Conservation (phyloP, 2,113 vertebrate genomes). For the Euleptes europaea region DNA sequence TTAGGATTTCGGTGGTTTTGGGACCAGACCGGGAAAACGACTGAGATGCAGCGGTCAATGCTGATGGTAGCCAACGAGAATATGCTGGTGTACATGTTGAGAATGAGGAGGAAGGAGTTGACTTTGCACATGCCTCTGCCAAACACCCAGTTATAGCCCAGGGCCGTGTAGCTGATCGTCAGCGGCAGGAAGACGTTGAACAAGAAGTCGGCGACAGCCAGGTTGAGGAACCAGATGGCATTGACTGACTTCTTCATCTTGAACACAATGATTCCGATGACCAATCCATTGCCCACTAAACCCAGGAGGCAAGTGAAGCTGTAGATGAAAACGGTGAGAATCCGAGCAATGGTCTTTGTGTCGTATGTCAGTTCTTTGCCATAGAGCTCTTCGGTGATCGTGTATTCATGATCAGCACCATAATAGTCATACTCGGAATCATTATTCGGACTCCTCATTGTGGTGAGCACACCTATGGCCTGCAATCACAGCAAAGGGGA, state of each 20-base stretch:
- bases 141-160: slow-evolving; percentile 86
- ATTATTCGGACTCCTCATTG: neutral
- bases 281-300: slow-evolving; percentile 85
- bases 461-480: slow-evolving; percentile 54
- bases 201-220: slow-evolving; percentile 89
- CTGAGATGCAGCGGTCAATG: slow-evolving; percentile 86
- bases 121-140: slow-evolving; percentile 90
- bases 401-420: neutral
- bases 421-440: slow-evolving; percentile 38
- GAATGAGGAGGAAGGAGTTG: slow-evolving; percentile 80
- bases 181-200: slow-evolving; percentile 89
- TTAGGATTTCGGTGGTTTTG: slow-evolving; percentile 88
- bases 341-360: neutral
- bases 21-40: slow-evolving; percentile 90
- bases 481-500: accelerated
- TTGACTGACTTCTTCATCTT: slow-evolving; percentile 92
- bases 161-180: slow-evolving; percentile 75
- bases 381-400: accelerated
- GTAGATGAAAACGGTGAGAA: slow-evolving; percentile 75
- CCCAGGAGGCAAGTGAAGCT: slow-evolving; percentile 85
- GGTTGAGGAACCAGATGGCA: slow-evolving; percentile 91
- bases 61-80: slow-evolving; percentile 91
- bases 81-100: slow-evolving; percentile 97
- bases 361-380: neutral
- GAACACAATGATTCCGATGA: slow-evolving; percentile 85